Base-by-base conservation (phyloP, 2,113 vertebrate genomes). In the Ascaphus truei region DNA sequence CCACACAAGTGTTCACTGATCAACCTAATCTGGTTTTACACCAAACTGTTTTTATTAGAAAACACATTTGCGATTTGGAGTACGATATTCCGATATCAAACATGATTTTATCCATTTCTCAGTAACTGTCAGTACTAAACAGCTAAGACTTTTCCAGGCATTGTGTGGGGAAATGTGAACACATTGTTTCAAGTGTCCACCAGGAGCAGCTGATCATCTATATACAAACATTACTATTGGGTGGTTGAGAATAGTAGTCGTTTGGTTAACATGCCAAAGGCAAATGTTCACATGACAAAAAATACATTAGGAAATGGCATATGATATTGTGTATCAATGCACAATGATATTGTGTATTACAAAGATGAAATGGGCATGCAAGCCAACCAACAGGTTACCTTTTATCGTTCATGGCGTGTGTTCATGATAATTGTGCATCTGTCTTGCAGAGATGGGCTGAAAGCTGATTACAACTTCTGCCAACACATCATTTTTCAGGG, bases 351-450 rank as follows among this genome's bases (percentile, higher is more conserved):
- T 20, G 16, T 62, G 29, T 36, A 50, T 34, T 48, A 63, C 33
- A 53, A 53, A 36, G 30, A 63, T 63, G 34, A 50, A 63, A 50
- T 23, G 61, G 23, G 22, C 18, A 36, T 25, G 18, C 20, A 51
- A 51, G 48, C 48, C 62, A 65, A 65, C 50, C 48, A 53, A 65
- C 62, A 33, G 39, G 50, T 65, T 55, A 53, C 50, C 48, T 65
- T 53, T 65, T 53, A 65, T 65, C 34, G 41, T 65, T 51, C 31
- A 64, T 51, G 45, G 50, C 48, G 27, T 65, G n/a, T 10, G 25
- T 53, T 53, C 34, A 29, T 30, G n/a, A n/a, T n/a, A 41, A 65
- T 16, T 11, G 29, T 53, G 48, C 50, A 41, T 65, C 48, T 30
- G 34, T 39, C 34, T 53, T 53, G 6, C 15, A 41, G 62, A 18